Percentiles rank a stretch among this genome's conserved stretches.
These are phyloP conservation scores for Carettochelys insculpta DNA, from an alignment of 2,113 vertebrate genomes.

Conservation along the genomic window DNA sequence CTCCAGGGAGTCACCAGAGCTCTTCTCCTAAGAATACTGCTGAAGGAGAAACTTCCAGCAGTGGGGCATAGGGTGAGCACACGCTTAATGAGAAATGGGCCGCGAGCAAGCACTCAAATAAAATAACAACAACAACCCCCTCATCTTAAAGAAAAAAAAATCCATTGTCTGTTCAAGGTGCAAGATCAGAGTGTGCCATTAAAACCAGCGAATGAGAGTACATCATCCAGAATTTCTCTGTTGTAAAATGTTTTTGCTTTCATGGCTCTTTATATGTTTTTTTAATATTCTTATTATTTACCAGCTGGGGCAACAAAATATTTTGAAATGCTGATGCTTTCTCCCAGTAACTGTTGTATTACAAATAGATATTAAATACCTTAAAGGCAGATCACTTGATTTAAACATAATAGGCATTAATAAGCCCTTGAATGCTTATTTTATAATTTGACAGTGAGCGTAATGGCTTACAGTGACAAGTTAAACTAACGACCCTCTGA, in stretches of 20 bases:
- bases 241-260: slow-evolving; percentile 12
- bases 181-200: not conserved
- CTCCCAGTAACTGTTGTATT: slow-evolving; percentile 54
- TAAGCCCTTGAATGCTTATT: slow-evolving; percentile 72
- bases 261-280: not conserved
- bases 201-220: slow-evolving; percentile 7
- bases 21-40: too few species aligned
- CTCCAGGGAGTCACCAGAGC: too few species aligned
- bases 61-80: too few species aligned
- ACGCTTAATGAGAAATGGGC: too few species aligned
- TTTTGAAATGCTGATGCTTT: slow-evolving; percentile 58
- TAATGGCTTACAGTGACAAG: slow-evolving; percentile 71
- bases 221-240: not conserved
- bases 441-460: slow-evolving; percentile 74
- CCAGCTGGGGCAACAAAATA: slow-evolving; percentile 43
- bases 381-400: slow-evolving; percentile 69
- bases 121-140: too few species aligned
- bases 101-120: too few species aligned
- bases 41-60: too few species aligned
- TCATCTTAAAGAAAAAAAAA: not conserved
- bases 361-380: slow-evolving; percentile 65
- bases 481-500: slow-evolving; percentile 70
- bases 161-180: not conserved
- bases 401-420: slow-evolving; percentile 70
- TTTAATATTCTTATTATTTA: slow-evolving; percentile 44